Percentiles rank a stretch among this genome's conserved stretches.
These are phyloP conservation scores for Lasioglossum morio DNA, from an alignment of 2,888 invertebrate genomes.

Conservation along the genomic window DNA sequence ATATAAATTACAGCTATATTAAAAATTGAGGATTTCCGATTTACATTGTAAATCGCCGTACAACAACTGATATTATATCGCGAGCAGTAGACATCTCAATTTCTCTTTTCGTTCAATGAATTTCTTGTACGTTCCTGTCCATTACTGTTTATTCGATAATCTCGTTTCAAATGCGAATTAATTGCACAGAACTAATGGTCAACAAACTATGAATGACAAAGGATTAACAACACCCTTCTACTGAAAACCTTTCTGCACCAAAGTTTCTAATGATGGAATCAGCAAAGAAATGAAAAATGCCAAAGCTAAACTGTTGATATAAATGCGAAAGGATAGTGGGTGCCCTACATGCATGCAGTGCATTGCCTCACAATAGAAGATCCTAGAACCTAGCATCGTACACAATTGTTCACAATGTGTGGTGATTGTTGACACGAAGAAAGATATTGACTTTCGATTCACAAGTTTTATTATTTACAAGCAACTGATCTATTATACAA, in stretches of 20 bases:
- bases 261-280: conserved; percentile 42
- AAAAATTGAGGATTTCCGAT: conserved; percentile 44
- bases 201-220: conserved; percentile 30
- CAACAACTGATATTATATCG: conserved; percentile 35
- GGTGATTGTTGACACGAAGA: conserved; percentile 50
- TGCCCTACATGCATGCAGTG: conserved; percentile 39
- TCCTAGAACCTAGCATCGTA: conserved; percentile 32
- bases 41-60: conserved; percentile 34
- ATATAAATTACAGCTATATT: conserved; percentile 67
- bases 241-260: conserved; percentile 69
- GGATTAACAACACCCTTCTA: conserved; percentile 44
- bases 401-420: conserved; percentile 29
- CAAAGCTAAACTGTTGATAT: conserved; percentile 58
- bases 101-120: background rate
- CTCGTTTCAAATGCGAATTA: conserved; percentile 5
- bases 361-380: conserved; percentile 44
- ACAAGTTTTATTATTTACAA: conserved; percentile 66
- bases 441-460: conserved; percentile 55
- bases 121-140: conserved; percentile 16
- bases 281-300: conserved; percentile 58
- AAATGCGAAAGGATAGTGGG: conserved; percentile 65
- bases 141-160: conserved; percentile 29
- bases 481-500: conserved; percentile 54
- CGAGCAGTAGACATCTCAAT: conserved; percentile 44
- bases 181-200: conserved; percentile 30